Percentiles rank a stretch among this genome's conserved stretches.
phyloP scores from a whole-genome alignment of 2,888 invertebrate species.

The Tuta absoluta region DNA sequence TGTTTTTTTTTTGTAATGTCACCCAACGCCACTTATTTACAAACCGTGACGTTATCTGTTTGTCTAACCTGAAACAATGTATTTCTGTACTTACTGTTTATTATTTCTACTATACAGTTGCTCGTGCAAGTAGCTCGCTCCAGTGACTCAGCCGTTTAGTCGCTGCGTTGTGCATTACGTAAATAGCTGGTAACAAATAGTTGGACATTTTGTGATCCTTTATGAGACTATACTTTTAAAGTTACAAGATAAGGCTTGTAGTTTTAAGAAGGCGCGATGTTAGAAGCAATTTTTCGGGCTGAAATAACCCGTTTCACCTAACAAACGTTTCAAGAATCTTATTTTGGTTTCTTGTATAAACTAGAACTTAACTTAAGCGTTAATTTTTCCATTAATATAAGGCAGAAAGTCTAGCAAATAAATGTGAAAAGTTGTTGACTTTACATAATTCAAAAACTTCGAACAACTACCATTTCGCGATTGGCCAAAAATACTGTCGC shows the following conservation, averaged over 20 bases:
- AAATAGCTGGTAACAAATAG: background rate
- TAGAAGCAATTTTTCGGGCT: no score
- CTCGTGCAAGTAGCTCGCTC: background rate
- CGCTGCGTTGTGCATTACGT: conserved; percentile 18
- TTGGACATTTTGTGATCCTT: background rate
- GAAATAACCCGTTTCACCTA: no score
- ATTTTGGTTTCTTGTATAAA: no score
- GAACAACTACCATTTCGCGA: conserved; percentile 25
- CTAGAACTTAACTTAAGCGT: no score
- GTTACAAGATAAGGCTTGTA: background rate
- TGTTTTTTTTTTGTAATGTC: no score
- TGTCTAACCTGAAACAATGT: no score
- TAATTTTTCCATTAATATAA: no score
- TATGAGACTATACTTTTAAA: background rate
- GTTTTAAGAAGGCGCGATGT: no score
- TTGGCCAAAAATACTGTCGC: conserved; percentile 33
- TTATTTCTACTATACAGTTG: background rate
- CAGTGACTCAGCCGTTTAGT: conserved; percentile 19
- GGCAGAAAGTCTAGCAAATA: conserved; percentile 10
- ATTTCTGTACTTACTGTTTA: no score
- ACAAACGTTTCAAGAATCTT: no score
- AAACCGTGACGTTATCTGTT: no score
- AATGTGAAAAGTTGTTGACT: conserved; percentile 19
- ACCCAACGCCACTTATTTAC: no score
- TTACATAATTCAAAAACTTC: conserved; percentile 22